phyloP scores from a whole-genome alignment of 2,797 vertebrate genomes.

The Diglossa cyanea region DNA sequence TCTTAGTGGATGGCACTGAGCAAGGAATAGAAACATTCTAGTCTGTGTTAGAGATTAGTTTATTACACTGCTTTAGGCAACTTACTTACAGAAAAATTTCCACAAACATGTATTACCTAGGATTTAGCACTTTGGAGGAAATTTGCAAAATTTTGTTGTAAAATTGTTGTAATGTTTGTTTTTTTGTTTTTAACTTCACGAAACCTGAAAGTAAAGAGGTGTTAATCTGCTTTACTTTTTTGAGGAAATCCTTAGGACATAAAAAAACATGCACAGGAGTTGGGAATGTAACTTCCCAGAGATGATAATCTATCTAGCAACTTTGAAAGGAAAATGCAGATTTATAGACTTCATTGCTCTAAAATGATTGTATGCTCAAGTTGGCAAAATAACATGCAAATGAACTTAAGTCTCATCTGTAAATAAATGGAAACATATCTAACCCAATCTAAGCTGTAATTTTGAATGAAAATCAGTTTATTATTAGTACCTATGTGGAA shows the following conservation, averaged over 20 bases:
- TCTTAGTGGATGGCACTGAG: neutral
- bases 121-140: neutral
- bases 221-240: neutral
- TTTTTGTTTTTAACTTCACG: neutral
- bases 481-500: neutral
- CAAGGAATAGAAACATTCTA: neutral
- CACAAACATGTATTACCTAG: rapidly evolving
- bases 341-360: neutral
- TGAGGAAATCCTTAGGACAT: neutral
- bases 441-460: neutral
- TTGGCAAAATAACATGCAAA: neutral
- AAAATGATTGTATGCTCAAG: neutral
- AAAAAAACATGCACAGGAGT: neutral
- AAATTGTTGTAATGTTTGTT: neutral
- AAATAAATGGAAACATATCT: neutral
- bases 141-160: neutral
- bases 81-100: neutral
- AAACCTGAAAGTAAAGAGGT: neutral
- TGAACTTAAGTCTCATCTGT: neutral
- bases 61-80: neutral
- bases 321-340: neutral
- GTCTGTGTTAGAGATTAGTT: neutral
- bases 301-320: neutral
- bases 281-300: neutral
- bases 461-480: neutral